Percentiles rank a stretch among this genome's conserved stretches.
Conservation (phyloP, 1,140 invertebrate species). For the Palaemon carinicauda region DNA sequence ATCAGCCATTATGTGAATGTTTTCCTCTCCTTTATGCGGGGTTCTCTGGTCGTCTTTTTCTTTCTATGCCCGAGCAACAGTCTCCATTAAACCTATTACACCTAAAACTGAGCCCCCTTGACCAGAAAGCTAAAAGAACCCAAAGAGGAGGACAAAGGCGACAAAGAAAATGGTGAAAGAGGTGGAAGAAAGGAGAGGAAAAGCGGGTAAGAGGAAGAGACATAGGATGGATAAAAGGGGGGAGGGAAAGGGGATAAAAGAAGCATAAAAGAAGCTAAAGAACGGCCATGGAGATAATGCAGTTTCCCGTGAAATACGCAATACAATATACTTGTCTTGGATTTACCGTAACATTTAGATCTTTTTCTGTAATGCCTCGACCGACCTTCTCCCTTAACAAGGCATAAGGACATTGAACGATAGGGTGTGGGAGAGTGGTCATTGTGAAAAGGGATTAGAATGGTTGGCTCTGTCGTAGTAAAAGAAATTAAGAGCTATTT, state of each 20-base stretch:
- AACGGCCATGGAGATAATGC: slow-evolving; percentile 50
- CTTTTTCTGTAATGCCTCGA: slow-evolving; percentile 28
- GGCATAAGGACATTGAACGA: slow-evolving; percentile 2
- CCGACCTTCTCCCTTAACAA: neutral
- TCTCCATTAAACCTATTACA: neutral
- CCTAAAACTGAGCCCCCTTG: neutral
- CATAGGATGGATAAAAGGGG: neutral
- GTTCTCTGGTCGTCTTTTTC: neutral
- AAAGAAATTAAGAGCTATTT: slow-evolving; percentile 29
- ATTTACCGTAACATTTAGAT: neutral
- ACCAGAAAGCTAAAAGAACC: neutral
- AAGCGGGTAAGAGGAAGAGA: slow-evolving; percentile 3
- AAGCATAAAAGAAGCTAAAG: slow-evolving; percentile 39
- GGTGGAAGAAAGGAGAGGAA: neutral
- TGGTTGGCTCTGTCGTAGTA: slow-evolving; percentile 35
- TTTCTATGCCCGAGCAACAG: neutral
- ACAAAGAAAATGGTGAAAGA: neutral
- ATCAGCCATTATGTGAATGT: no score
- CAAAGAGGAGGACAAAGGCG: neutral
- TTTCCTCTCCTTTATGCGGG: neutral
- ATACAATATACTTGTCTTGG: slow-evolving; percentile 41
- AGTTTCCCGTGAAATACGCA: slow-evolving; percentile 50
- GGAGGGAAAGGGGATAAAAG: slow-evolving; percentile 39
- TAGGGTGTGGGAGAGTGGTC: slow-evolving; percentile 28
- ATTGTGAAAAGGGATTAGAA: slow-evolving; percentile 40